Evolutionary conservation across 2,113 vertebrate species (phyloP), one percentile per base, ranked within the genome.

Genomic region (Saccopteryx bilineata): DNA sequence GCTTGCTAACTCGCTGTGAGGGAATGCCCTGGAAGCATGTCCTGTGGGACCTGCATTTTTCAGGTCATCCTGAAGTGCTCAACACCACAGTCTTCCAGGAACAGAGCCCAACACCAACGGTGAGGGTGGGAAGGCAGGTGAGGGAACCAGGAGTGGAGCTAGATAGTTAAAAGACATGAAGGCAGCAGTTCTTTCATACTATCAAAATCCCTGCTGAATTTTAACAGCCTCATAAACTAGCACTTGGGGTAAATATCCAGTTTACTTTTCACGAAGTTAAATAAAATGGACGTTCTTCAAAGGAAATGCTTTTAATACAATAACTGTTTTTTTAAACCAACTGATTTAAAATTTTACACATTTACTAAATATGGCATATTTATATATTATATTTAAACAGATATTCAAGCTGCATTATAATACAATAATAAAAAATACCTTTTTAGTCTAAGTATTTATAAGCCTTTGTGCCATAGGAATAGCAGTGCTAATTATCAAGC

Each of bases 401-500:
- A 98, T 68, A 98, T 85, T 94, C 89, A 96, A 96, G 94, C 78
- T 97, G 95, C 71, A 93, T 63, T 86, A 95, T 65, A 93, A 93
- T 94, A 94, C 50, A 88, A 93, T 92, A 87, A 84, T 60, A 72
- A 86, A 84, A 97, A 83, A 97, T 96, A 98, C 94, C 92, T 92
- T 97, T 98, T 97, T 96, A 98, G 98, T 98, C 97, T 98, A 96
- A 98, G 98, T 96, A 98, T 98, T 98, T 97, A 97, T 95, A 96
- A 81, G 96, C 98, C 98, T 98, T 97, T 93, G 98, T 99, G 97
- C 97, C 98, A 98, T 98, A 99, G 98, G 98, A 99, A 98, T 97
- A 98, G 98, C 98, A 98, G 98, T 97, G 98, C 98, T 99, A 99
- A 99, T 99, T 99, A 99, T 98, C 98, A 98, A 98, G 98, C 98